Conservation (phyloP, 53 echinoderm and acorn worm species). For the Holothuria leucospilota region DNA sequence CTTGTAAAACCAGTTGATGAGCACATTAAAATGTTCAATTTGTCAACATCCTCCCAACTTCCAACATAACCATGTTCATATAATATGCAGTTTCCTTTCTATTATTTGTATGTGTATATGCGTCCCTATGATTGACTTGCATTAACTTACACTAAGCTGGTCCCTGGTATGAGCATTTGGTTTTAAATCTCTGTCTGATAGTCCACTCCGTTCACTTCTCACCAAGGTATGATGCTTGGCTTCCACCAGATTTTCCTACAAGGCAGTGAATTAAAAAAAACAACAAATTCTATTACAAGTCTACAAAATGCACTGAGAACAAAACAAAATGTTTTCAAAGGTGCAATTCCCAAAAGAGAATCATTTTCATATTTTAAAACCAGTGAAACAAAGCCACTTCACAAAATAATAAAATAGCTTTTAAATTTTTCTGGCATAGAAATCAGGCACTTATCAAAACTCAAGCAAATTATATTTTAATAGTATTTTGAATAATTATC, state of each 20-base stretch:
- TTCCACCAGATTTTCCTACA: slow-evolving; percentile 94
- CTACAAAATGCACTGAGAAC: not conserved
- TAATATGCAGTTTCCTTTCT: no score
- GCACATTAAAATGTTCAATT: no score
- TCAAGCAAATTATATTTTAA: no score
- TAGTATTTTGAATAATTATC: no score
- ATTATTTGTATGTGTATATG: no score
- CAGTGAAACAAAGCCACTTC: no score
- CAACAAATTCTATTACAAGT: not conserved
- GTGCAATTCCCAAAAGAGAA: not conserved
- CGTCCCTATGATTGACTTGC: slow-evolving; percentile 20
- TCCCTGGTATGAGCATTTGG: slow-evolving; percentile 97
- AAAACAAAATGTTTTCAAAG: not conserved
- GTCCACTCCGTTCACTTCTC: slow-evolving; percentile 98
- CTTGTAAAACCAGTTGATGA: no score
- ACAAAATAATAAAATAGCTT: no score
- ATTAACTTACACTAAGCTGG: slow-evolving; percentile 95
- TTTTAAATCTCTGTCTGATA: slow-evolving; percentile 95
- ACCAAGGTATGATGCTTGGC: slow-evolving; percentile 94
- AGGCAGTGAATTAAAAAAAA: not conserved
- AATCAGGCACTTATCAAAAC: no score
- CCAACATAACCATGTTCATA: no score
- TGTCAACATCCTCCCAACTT: no score
- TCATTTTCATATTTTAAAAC: not conserved
- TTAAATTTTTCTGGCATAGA: no score